Evolutionary conservation across 2,888 invertebrate genomes (phyloP).

Genomic region (Drosophila stalkeri): DNA sequence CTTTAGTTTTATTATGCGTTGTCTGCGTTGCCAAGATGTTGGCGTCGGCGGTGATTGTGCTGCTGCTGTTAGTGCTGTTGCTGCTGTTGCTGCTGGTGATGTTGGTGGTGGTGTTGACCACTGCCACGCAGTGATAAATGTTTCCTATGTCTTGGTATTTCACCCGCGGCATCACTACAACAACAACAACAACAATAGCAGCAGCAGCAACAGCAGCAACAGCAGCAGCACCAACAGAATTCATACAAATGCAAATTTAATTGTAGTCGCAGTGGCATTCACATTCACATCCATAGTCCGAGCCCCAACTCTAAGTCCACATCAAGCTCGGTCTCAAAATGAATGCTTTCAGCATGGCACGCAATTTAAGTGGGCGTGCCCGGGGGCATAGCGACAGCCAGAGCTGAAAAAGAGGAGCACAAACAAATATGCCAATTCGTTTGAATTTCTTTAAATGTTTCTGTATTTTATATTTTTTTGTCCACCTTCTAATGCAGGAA

Average conservation of each 20-base stretch:
- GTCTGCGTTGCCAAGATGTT: slow-evolving; percentile 46
- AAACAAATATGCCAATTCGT: slow-evolving; percentile 75
- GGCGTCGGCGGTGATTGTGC: slow-evolving; percentile 50
- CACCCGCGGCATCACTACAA: slow-evolving; percentile 71
- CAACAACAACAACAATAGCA: slow-evolving; percentile 19
- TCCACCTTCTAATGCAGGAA: slow-evolving; percentile 47
- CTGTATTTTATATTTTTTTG: slow-evolving; percentile 19
- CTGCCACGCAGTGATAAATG: slow-evolving; percentile 83
- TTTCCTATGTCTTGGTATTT: slow-evolving; percentile 82
- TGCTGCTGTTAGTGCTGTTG: slow-evolving; percentile 29
- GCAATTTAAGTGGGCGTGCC: slow-evolving; percentile 84
- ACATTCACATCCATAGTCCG: slow-evolving; percentile 35
- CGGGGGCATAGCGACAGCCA: slow-evolving; percentile 58
- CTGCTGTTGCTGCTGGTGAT: slow-evolving; percentile 33
- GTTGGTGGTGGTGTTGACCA: slow-evolving; percentile 40
- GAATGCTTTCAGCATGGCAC: slow-evolving; percentile 83
- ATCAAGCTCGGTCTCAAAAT: slow-evolving; percentile 71
- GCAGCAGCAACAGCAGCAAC: slow-evolving; percentile 21
- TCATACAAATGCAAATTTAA: slow-evolving; percentile 85
- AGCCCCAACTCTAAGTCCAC: slow-evolving; percentile 43
- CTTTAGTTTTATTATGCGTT: slow-evolving; percentile 83
- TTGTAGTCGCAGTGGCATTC: slow-evolving; percentile 78
- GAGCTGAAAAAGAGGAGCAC: slow-evolving; percentile 23
- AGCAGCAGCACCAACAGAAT: slow-evolving; percentile 50
- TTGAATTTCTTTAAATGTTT: slow-evolving; percentile 79